Evolutionary conservation across 2,888 invertebrate genomes (phyloP), one percentile per base, ranked within the genome.

Genomic region (Agonum fuliginosum): DNA sequence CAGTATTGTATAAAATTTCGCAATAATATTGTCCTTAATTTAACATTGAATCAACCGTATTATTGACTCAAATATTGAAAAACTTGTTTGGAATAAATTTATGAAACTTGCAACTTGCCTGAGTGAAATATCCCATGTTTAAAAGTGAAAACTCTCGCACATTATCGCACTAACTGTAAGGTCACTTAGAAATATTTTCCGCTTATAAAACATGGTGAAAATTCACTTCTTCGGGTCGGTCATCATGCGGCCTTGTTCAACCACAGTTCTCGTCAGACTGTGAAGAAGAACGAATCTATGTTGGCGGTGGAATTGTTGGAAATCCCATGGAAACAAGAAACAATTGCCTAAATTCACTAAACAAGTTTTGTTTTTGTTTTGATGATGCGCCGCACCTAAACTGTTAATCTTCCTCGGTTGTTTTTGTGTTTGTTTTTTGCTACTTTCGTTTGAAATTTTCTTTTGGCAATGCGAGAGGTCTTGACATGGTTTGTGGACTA

Each of bases 281-380:
- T 2, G 17, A 3, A 19, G 8, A 14, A 30, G 30, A 4, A 62
- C 12, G 30, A 54, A n/a, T n/a, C 27, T 8, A 54, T 12, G 12
- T 14, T 24, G 3, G n/a, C 22, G 5, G 27, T 24, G 14, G n/a
- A 12, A 3, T 14, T 30, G 58, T 17, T 62, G 58, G 58, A 17
- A 62, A 17, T 62, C 17, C 58, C 58, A 62, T 30, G 30, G 14
- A 43, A 12, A 46, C 1, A 17, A n/a, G n/a, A 22, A 22, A 54
- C 54, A 20, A 14, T 62, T 62, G 58, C 58, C 58, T 30, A 62
- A 62, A 62, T 58, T n/a, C 2, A 17, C 14, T 1, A 62, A 62
- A 62, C 58, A 30, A 62, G 58, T 62, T 62, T 17, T 20, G 30
- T 30, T 30, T 46, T 10, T 0, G 17, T 12, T 46, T 46, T 46